Percentiles rank a stretch among this genome's conserved stretches.
Evolutionary conservation across 2,113 vertebrate species (phyloP).

Genomic region (Thinocorus orbignyianus): DNA sequence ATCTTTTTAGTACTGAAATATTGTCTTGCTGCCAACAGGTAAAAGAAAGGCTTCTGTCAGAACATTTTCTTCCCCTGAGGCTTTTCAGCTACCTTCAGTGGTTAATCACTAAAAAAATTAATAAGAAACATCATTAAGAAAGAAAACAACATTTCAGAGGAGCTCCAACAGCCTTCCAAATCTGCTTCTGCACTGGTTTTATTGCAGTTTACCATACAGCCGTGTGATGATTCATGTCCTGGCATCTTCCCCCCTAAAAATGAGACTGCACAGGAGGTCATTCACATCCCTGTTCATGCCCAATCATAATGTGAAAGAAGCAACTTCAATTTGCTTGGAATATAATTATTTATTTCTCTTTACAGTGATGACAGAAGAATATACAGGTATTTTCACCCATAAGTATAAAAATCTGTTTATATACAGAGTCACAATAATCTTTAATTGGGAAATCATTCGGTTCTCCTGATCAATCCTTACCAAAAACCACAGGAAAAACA

Average conservation of each 20-base stretch:
- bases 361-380: constrained; percentile 81
- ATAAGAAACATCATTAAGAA: neutral
- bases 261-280: neutral
- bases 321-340: constrained; percentile 53
- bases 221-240: rapidly evolving
- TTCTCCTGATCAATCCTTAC: constrained; percentile 67
- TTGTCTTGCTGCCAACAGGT: too few relatives aligned
- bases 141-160: neutral
- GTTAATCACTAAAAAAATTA: neutral
- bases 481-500: constrained; percentile 46
- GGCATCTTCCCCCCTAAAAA: neutral
- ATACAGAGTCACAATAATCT: constrained; percentile 78
- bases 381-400: constrained; percentile 80
- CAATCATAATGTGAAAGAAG: neutral
- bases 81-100: neutral
- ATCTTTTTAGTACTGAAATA: too few relatives aligned
- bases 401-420: constrained; percentile 89
- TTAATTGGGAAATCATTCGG: constrained; percentile 57
- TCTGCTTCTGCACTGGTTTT: neutral
- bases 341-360: constrained; percentile 89
- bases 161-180: neutral
- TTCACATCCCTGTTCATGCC: neutral
- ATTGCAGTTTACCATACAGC: neutral
- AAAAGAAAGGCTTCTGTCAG: too few relatives aligned
- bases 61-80: neutral